A percentile compares a stretch with the other conserved stretches of the same genome.
These are phyloP conservation scores for Arnoldichthys spilopterus DNA, from an alignment of 2,797 vertebrate genomes.

Conservation along the genomic window DNA sequence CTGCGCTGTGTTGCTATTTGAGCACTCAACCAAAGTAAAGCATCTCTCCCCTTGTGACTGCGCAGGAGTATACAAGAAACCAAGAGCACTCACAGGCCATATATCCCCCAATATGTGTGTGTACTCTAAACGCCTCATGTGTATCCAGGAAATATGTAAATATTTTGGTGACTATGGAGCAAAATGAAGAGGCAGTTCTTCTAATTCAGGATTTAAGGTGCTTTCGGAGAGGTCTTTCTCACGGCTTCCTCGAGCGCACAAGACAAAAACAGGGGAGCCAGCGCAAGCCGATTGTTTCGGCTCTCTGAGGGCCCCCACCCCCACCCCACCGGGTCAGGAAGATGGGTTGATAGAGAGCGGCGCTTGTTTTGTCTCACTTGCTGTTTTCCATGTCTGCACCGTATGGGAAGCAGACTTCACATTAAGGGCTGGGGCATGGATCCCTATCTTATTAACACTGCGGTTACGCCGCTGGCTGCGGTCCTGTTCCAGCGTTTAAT, in stretches of 20 bases:
- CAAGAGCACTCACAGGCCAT: slow-evolving; percentile 47
- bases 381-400: slow-evolving; percentile 47
- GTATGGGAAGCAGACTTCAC: slow-evolving; percentile 46
- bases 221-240: slow-evolving; percentile 52
- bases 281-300: slow-evolving; percentile 19
- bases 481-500: slow-evolving; percentile 29
- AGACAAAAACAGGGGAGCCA: slow-evolving; percentile 51
- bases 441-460: slow-evolving; percentile 30
- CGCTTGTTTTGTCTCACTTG: slow-evolving; percentile 51
- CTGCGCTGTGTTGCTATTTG: slow-evolving; percentile 40
- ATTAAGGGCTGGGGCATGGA: slow-evolving; percentile 35
- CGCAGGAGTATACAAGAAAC: slow-evolving; percentile 43
- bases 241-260: slow-evolving; percentile 38
- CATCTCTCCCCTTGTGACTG: slow-evolving; percentile 20
- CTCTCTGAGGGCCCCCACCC: slow-evolving; percentile 27
- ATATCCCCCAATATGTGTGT: slow-evolving; percentile 50
- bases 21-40: slow-evolving; percentile 38
- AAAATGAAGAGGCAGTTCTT: slow-evolving; percentile 65
- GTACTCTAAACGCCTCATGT: slow-evolving; percentile 61
- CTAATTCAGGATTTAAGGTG: slow-evolving; percentile 53
- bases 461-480: slow-evolving; percentile 27
- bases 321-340: slow-evolving; percentile 41
- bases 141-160: slow-evolving; percentile 77
- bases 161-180: slow-evolving; percentile 71
- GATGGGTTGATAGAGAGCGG: slow-evolving; percentile 19